Evolutionary conservation across 2,888 invertebrate genomes (phyloP), one percentile per base, ranked within the genome.

Genomic region (Eilema caniola): DNA sequence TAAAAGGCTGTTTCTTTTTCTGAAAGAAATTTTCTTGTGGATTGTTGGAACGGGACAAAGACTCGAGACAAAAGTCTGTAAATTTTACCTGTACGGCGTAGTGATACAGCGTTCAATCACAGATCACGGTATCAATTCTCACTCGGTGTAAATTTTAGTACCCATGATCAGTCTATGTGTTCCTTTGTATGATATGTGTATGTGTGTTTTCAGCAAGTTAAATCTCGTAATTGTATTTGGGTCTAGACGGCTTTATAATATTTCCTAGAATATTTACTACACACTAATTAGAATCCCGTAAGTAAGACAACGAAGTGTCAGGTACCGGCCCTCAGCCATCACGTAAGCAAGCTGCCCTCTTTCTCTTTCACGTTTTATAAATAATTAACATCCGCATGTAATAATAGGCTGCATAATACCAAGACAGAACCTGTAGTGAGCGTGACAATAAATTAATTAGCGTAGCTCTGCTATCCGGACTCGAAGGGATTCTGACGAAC

Each of bases 361-460:
- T 71, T 75, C 65, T 66, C 37, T 65, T 68, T 41, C 62, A 69
- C 28, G 24, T 74, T 28, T 82, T 77, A 84, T 86, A 85, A 83
- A 85, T 85, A 86, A 85, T 84, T 82, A 83, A 88, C 87, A 85
- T 85, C 81, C 77, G 75, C 73, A 70, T 72, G 67, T 72, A 77
- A 88, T 82, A 87, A 86, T 86, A 84, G 80, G 71, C 83, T 47
- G 74, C 66, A 77, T 67, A 75, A 78, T 75, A 81, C 31, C 31
- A 33, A 4, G 31, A 33, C 77, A 76, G 73, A 81, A 80, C 81
- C 75, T 79, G 72, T 74, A 79, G 76, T 73, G 85, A 83, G 87
- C 87, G 87, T 89, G 89, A 88, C 88, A 88, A 84, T 93, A 92
- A 91, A 92, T 92, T 90, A 90, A 93, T 92, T 92, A 93, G 83